Percentiles rank a stretch among this genome's conserved stretches.
Conservation (phyloP, 2,888 invertebrate species). For the Mechanitis mazaeus region DNA sequence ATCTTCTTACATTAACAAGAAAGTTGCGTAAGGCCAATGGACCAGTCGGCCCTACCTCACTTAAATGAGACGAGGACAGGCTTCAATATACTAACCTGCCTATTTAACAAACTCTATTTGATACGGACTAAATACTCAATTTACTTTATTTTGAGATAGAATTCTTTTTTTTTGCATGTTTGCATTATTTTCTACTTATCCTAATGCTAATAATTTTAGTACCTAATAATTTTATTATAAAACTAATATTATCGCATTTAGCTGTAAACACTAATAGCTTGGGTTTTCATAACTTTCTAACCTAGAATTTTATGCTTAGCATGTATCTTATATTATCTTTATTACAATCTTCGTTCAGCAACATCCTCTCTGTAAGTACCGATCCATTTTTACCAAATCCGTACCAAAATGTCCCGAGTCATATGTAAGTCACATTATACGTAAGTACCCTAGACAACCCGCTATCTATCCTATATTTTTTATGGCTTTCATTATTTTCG, state of each 20-base stretch:
- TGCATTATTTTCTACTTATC: neutral
- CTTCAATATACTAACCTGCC: slow-evolving; percentile 34
- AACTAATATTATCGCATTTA: slow-evolving; percentile 8
- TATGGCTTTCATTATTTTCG: slow-evolving; percentile 9
- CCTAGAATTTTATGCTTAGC: slow-evolving; percentile 19
- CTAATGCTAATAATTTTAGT: neutral
- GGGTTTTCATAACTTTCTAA: slow-evolving; percentile 22
- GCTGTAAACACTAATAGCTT: slow-evolving; percentile 19
- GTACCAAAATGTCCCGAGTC: slow-evolving; percentile 12
- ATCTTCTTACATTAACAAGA: slow-evolving; percentile 42
- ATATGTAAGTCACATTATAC: slow-evolving; percentile 9
- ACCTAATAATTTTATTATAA: neutral
- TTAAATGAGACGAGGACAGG: slow-evolving; percentile 44
- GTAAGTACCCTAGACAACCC: slow-evolving; percentile 7
- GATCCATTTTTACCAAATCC: slow-evolving; percentile 7
- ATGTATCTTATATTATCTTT: slow-evolving; percentile 16
- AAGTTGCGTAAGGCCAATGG: slow-evolving; percentile 46
- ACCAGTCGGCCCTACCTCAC: slow-evolving; percentile 44
- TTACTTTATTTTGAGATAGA: slow-evolving; percentile 13
- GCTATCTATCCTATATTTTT: slow-evolving; percentile 12
- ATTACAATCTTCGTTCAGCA: slow-evolving; percentile 13
- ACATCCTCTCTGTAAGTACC: slow-evolving; percentile 21
- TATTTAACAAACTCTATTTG: slow-evolving; percentile 26
- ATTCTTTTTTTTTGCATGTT: too few relatives aligned
- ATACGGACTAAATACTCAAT: slow-evolving; percentile 22